A percentile compares a stretch with the other conserved stretches of the same genome.
phyloP scores from a whole-genome alignment of 2,888 invertebrate species.

The Sphaeridia pumilis region DNA sequence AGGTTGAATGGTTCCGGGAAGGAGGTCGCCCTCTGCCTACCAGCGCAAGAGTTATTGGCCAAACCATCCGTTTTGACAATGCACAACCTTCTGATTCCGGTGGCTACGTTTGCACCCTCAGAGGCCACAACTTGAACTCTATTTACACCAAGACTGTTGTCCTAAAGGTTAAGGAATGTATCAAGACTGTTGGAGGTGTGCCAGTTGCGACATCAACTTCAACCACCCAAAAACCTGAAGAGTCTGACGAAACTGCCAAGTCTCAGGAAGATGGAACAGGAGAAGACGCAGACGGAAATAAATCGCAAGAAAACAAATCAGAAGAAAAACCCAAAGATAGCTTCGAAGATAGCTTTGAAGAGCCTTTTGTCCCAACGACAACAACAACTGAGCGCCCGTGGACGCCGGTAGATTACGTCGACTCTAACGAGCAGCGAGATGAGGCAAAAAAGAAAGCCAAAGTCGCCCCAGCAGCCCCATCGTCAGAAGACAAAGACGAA shows the following conservation, averaged over 20 bases:
- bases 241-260: no score
- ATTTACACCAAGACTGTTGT: neutral
- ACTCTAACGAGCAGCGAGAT: neutral
- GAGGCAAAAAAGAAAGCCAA: neutral
- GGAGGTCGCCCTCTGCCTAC: neutral
- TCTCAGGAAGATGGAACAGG: neutral
- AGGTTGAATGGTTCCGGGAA: neutral
- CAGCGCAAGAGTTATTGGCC: neutral
- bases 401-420: neutral
- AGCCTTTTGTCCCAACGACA: no score
- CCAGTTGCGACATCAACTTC: neutral
- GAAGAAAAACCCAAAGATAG: neutral
- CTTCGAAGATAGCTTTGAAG: neutral
- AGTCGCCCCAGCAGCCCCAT: neutral
- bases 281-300: neutral
- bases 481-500: neutral
- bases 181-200: neutral
- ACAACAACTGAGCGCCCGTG: no score
- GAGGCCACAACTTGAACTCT: neutral
- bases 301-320: neutral
- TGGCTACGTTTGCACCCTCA: neutral
- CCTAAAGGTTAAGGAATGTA: neutral
- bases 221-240: neutral
- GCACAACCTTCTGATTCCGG: neutral
- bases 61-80: neutral